A percentile compares a stretch with the other conserved stretches of the same genome.
Evolutionary conservation across 1,140 invertebrate genomes (phyloP).

Genomic region (Thalassaphorura encarpata): DNA sequence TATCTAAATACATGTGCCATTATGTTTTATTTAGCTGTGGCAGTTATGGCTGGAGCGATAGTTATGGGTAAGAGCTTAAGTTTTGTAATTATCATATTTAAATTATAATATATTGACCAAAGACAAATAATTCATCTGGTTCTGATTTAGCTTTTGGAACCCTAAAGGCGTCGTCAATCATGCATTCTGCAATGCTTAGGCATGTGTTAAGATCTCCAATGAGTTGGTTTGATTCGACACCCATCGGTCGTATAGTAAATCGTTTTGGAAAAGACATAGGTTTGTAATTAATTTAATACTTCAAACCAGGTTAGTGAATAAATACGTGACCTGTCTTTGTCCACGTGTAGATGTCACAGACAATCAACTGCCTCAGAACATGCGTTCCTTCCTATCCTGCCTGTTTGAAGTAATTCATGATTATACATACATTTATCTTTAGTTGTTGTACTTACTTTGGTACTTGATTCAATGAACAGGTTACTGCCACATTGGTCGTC

Average conservation of each 20-base stretch:
- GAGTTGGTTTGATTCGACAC: slow-evolving; percentile 76
- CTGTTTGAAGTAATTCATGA: slow-evolving; percentile 16
- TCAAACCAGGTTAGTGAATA: no score
- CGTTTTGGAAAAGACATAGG: slow-evolving; percentile 77
- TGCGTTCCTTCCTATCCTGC: slow-evolving; percentile 22
- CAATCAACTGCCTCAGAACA: slow-evolving; percentile 34
- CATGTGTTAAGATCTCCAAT: slow-evolving; percentile 54
- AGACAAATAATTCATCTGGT: background rate
- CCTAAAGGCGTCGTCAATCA: slow-evolving; percentile 51
- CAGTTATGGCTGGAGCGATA: background rate
- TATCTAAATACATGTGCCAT: background rate
- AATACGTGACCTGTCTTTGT: no score
- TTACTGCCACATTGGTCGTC: slow-evolving; percentile 60
- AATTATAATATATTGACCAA: background rate
- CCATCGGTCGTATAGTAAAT: slow-evolving; percentile 70
- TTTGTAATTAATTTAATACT: no score
- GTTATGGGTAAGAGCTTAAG: slow-evolving; percentile 9
- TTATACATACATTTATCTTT: background rate
- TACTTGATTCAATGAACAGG: no score
- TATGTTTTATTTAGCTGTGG: slow-evolving; percentile 11
- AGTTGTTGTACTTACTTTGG: no score
- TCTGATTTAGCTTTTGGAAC: slow-evolving; percentile 39
- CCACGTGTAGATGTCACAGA: background rate
- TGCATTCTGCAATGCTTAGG: slow-evolving; percentile 55
- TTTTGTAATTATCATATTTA: background rate